These are phyloP conservation scores for Metopolophium dirhodum DNA, from an alignment of 1,140 invertebrate species.

Conservation along the genomic window DNA sequence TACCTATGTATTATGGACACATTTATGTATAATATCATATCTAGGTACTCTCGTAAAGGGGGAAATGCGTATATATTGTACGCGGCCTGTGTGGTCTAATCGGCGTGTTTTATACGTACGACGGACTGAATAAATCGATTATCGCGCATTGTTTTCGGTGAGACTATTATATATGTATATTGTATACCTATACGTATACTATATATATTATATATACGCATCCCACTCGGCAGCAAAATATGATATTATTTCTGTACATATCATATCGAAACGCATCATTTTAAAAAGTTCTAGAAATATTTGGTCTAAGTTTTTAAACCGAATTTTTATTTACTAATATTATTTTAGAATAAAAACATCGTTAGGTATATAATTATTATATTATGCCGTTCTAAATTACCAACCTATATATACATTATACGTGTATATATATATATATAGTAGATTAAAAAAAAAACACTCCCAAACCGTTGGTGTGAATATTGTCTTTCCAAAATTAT, in stretches of 20 bases:
- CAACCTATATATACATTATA: background rate
- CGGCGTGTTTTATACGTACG: background rate
- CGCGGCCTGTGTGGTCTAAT: background rate
- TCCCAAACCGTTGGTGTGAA: no score
- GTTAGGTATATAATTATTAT: background rate
- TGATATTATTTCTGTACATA: background rate
- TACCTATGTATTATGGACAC: background rate
- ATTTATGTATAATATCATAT: background rate
- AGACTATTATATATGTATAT: no score
- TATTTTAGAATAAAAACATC: background rate
- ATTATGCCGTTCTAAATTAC: background rate
- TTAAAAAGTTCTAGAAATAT: background rate
- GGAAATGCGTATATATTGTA: background rate
- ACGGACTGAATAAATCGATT: slow-evolving; percentile 1
- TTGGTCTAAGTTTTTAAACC: background rate
- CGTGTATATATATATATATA: no score
- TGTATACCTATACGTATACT: no score
- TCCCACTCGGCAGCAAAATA: background rate
- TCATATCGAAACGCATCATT: background rate
- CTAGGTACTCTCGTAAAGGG: background rate
- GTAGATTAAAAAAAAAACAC: no score
- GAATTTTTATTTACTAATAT: background rate
- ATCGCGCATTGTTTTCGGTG: background rate
- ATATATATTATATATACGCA: background rate
- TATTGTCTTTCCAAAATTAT: background rate